Percentiles rank a stretch among this genome's conserved stretches.
Evolutionary conservation across 2,113 vertebrate species (phyloP).

Genomic region (Tamias sibiricus): DNA sequence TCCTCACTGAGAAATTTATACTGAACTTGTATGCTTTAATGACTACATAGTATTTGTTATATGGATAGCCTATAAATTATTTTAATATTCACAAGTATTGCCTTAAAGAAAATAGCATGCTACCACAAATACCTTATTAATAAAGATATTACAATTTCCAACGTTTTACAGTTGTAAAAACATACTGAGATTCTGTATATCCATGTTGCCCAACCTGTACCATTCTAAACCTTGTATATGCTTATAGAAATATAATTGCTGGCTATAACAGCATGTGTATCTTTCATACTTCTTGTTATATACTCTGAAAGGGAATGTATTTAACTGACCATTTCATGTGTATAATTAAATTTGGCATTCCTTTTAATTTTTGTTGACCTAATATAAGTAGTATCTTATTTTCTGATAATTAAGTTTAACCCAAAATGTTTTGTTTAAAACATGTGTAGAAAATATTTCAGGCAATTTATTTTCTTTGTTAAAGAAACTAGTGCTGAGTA

Average conservation of each 20-base stretch:
- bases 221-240: neutral
- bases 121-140: neutral
- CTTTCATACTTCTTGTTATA: neutral
- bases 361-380: neutral
- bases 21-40: neutral
- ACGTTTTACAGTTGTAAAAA: neutral
- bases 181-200: neutral
- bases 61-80: neutral
- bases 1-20: conserved; percentile 44
- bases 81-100: neutral
- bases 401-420: neutral
- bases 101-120: neutral
- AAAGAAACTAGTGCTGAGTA: neutral
- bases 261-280: neutral
- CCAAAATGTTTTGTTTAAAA: neutral
- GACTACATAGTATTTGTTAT: neutral
- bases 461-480: conserved; percentile 33
- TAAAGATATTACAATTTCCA: neutral
- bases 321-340: neutral
- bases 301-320: neutral
- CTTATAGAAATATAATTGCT: neutral
- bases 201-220: neutral
- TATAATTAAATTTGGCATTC: neutral
- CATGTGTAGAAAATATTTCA: conserved; percentile 6
- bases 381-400: neutral